Base-by-base conservation (phyloP, 1,140 invertebrate species). In the Procambarus clarkii region DNA sequence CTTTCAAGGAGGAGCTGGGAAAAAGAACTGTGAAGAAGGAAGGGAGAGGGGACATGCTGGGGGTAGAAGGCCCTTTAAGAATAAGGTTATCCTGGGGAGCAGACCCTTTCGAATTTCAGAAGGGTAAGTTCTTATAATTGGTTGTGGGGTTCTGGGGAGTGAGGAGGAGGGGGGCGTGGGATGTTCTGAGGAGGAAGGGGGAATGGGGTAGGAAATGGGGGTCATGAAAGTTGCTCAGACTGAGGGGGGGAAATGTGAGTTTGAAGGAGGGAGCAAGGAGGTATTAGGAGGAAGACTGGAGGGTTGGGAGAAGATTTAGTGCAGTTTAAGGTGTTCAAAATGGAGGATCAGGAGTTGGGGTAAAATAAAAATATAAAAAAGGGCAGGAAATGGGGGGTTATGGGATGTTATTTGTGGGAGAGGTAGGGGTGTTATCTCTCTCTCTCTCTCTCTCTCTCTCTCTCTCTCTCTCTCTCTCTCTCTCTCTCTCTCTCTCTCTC, bases 401-500 rank as follows among this genome's bases (percentile, higher is more conserved):
- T 0, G 50, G 50, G 50, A 54, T 8, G 13, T 8, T 54, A 54
- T 9, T 9, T 54, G 50, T 8, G 50, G 50, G 13, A 54, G 50
- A 54, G 50, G 50, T 3, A 54, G 50, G 50, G 50, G 50, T 54
- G 2, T 54, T 54, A 54, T 54, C 13, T 13, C 50, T 1, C 2
- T 11, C 50, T 13, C 13, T 54, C 4, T 13, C 50, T 13, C 50
- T 5, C 13, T 54, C 13, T 13, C 50, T 15, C 34, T 78, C 1
- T 45, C 24, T 44, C 46, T 5, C 76, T 78, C 76, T 78, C 76
- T 78, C 76, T 45, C 76, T 78, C 7, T 78, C 76, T 45, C 76
- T n/a, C 80, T 34, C 80, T 18, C 15, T 60, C 9, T 54, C 24
- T 44, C 50, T 60, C 21, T 83, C 81, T 18, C 54, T 60, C 81